Evolutionary conservation across 2,888 invertebrate genomes (phyloP).

Genomic region (Sympetrum striolatum): DNA sequence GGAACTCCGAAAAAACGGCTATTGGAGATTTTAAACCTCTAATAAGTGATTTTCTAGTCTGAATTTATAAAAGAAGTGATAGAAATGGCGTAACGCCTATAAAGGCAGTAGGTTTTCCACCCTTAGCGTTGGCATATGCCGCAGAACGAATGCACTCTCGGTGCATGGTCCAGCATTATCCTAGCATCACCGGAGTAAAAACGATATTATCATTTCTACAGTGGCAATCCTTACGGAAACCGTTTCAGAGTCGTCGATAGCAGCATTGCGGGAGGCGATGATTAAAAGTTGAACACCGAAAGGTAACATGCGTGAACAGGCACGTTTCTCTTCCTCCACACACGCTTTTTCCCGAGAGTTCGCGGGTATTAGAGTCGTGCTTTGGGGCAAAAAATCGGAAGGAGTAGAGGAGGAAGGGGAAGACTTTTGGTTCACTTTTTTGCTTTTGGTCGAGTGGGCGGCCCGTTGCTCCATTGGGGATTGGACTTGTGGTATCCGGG

Average conservation of each 20-base stretch:
- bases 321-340: not conserved
- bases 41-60: too few relatives aligned
- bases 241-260: not conserved
- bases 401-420: not conserved
- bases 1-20: too few relatives aligned
- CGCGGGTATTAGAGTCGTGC: not conserved
- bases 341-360: not conserved
- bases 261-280: not conserved
- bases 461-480: not conserved
- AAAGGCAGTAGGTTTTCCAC: too few relatives aligned
- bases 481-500: not conserved
- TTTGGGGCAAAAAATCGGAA: not conserved
- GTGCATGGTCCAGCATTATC: too few relatives aligned
- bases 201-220: too few relatives aligned
- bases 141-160: too few relatives aligned
- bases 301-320: not conserved
- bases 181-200: too few relatives aligned
- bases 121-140: too few relatives aligned
- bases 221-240: too few relatives aligned
- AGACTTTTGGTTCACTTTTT: not conserved
- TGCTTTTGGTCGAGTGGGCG: not conserved
- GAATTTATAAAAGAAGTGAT: too few relatives aligned
- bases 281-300: not conserved
- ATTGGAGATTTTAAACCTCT: too few relatives aligned
- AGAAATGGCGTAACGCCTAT: too few relatives aligned